These are phyloP conservation scores for Dascyllus trimaculatus DNA, from an alignment of 2,113 vertebrate species.

Conservation along the genomic window DNA sequence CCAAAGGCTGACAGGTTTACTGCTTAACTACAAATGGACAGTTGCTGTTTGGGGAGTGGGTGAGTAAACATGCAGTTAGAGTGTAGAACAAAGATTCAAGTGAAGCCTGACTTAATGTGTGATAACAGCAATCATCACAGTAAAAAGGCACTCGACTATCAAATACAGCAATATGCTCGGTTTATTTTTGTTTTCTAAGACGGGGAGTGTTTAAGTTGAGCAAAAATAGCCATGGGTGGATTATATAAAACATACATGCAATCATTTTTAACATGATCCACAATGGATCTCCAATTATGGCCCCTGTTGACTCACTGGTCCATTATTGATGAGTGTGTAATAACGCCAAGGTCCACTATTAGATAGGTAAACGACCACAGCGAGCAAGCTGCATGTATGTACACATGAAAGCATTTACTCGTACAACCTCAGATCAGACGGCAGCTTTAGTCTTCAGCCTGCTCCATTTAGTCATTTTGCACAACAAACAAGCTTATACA, in stretches of 20 bases:
- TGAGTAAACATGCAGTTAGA: too few relatives aligned
- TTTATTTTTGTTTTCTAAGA: too few relatives aligned
- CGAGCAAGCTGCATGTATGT: background rate
- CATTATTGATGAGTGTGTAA: background rate
- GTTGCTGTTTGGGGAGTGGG: background rate
- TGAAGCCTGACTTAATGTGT: too few relatives aligned
- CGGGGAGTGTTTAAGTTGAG: too few relatives aligned
- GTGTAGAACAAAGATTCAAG: too few relatives aligned
- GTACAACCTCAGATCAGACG: background rate
- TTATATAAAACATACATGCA: too few relatives aligned
- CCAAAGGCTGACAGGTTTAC: background rate
- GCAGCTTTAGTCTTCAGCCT: background rate
- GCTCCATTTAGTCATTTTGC: slow-evolving; percentile 4
- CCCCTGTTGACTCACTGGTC: background rate
- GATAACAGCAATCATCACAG: too few relatives aligned
- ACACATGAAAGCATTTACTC: background rate
- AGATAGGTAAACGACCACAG: background rate
- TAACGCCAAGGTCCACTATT: background rate
- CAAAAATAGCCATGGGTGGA: too few relatives aligned
- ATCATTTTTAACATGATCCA: too few relatives aligned
- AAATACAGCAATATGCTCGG: too few relatives aligned
- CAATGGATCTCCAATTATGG: too few relatives aligned
- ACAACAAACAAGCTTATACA: background rate
- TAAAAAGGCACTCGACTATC: too few relatives aligned
- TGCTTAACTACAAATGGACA: slow-evolving; percentile 5